Percentiles rank a stretch among this genome's conserved stretches.
phyloP scores from a whole-genome alignment of 2,888 invertebrate species.

The Choreutis nemorana region DNA sequence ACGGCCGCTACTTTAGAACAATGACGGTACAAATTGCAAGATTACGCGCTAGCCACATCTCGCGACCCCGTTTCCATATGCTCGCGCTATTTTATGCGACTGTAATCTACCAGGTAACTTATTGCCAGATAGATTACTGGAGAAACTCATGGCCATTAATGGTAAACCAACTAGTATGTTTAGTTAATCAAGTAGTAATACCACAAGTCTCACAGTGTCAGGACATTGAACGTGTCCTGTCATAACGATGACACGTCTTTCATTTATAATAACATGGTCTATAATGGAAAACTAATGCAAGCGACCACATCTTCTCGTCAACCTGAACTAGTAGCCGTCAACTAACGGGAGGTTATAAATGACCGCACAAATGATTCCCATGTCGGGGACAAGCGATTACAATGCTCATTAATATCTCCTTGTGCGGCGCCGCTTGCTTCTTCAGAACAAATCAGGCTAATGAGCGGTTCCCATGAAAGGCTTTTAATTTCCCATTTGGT shows the following conservation, averaged over 20 bases:
- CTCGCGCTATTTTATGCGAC: too few species aligned
- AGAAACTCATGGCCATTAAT: too few species aligned
- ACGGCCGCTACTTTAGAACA: constrained; percentile 65
- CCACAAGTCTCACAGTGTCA: too few species aligned
- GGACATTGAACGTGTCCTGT: too few species aligned
- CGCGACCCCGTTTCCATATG: constrained; percentile 45
- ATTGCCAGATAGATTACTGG: too few species aligned
- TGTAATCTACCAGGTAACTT: too few species aligned
- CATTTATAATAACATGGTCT: too few species aligned
- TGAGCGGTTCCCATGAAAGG: constrained; percentile 58
- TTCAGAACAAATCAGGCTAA: constrained; percentile 56
- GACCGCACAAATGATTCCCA: constrained; percentile 37
- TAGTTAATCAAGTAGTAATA: too few species aligned
- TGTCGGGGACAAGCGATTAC: constrained; percentile 42
- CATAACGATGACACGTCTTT: too few species aligned
- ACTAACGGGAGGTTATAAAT: constrained; percentile 29
- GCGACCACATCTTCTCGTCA: constrained; percentile 17
- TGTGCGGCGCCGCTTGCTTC: constrained; percentile 44
- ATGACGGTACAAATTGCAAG: constrained; percentile 61
- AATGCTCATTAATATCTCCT: constrained; percentile 52
- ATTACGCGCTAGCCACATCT: constrained; percentile 48
- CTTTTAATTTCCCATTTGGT: constrained; percentile 64
- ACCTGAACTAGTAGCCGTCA: constrained; percentile 9
- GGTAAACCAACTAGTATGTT: too few species aligned
- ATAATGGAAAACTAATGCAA: too few species aligned